Base-by-base conservation (phyloP, 2,888 invertebrate genomes). In the Drosophila tripunctata region DNA sequence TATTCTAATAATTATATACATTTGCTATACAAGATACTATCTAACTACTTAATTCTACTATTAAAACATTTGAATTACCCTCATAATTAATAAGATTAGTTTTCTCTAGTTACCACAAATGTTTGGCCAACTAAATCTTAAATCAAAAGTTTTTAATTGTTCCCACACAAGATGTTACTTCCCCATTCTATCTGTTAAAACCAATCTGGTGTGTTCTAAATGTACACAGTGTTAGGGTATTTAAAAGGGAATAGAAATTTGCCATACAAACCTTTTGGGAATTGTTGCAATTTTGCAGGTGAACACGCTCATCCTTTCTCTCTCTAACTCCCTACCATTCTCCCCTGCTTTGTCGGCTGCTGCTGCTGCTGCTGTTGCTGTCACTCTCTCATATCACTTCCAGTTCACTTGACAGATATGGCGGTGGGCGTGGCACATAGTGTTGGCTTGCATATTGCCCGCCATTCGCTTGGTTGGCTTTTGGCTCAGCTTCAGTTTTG, bases 381-480 rank as follows among this genome's bases (percentile, higher is more conserved):
- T 44, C 43, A 27, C 47, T 55, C n/a, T 47, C 61, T 66, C 85
- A 69, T 87, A 88, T 87, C 85, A 84, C 85, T 84, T 84, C 81
- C 83, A 88, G 85, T 87, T 84, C 88, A 84, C 72, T 84, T 88
- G 88, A 81, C 87, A 84, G 84, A 82, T 79, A 88, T 65, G 67
- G 79, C 22, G 66, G n/a, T 10, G 51, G 57, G 35, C 38, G 38
- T 40, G 61, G 54, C 40, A 21, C 56, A 48, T 47, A 56, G 57
- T 67, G 17, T 67, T 74, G 57, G 47, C 51, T 62, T 60, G 75
- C 78, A 82, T 65, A 24, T 67, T 60, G 41, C 52, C 61, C 72
- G 67, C 57, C 52, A 67, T 65, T 58, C 66, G 83, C 74, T 68
- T 76, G 48, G 48, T 33, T 70, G 71, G 41, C 50, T 54, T 62